Base-by-base conservation (phyloP, 2,113 vertebrate genomes). In the Gnathonemus echidnorhynchus region DNA sequence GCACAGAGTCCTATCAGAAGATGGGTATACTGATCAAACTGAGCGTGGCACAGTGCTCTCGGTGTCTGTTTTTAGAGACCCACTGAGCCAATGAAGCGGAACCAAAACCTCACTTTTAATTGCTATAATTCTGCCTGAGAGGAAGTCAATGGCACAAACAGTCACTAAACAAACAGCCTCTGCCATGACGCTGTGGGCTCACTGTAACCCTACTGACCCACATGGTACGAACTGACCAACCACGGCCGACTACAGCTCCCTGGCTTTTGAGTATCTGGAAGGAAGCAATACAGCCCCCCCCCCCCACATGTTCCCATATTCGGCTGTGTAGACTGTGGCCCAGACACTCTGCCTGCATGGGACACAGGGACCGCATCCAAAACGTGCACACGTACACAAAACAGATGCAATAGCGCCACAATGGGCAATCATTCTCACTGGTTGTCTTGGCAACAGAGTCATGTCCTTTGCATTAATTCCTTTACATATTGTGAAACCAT, bases 371-470 rank as follows among this genome's bases (percentile, higher is more conserved):
- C 35, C 17, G 5, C 74, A 80, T 42, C 74, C 31, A 80, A 80
- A 80, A 19, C 74, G 17, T 19, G 74, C 74, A 42, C 35, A 77
- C 74, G 35, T 42, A 77, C 74, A 77, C 74, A 35, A 80, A 42
- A 80, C 13, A 42, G 74, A 80, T 8, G 74, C 35, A 80, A 39
- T n/a, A 39, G 74, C 15, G n/a, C 15, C 35, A 80, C 35, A 80
- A 42, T 80, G 35, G 74, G 13, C 35, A 80, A 39, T 17, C 74
- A 42, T 80, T 42, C 35, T 42, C 74, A 80, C 31, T 19, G 35
- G 74, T 80, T 42, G 74, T 80, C 74, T 80, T 80, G 74, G 74
- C 74, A 80, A 80, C 74, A 80, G 74, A 80, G 35, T 80, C 74
- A 39, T 42, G 35, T 80, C 74, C 74, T 80, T 42, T 39, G 74